Evolutionary conservation across 2,888 invertebrate species (phyloP).

Genomic region (Endomychus coccineus): DNA sequence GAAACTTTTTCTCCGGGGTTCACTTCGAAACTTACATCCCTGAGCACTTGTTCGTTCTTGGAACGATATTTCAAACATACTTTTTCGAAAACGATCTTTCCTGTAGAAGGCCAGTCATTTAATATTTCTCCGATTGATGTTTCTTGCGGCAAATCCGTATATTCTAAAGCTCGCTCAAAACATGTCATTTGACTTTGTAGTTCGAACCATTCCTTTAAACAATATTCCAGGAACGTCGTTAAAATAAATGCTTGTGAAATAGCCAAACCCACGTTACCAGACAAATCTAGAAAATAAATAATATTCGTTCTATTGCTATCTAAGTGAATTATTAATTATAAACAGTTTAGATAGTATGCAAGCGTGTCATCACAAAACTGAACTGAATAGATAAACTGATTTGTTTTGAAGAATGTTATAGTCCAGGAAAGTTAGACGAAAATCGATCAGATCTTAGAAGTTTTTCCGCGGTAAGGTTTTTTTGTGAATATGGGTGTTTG

Average conservation of each 20-base stretch:
- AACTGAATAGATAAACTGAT: too few relatives aligned
- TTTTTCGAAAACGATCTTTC: constrained; percentile 50
- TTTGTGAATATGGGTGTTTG: too few relatives aligned
- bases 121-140: constrained; percentile 43
- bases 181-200: constrained; percentile 74
- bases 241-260: constrained; percentile 73
- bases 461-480: too few relatives aligned
- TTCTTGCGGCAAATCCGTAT: constrained; percentile 45
- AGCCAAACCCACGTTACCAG: constrained; percentile 61
- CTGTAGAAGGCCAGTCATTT: constrained; percentile 53
- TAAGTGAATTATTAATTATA: too few relatives aligned
- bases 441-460: too few relatives aligned
- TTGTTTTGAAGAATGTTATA: too few relatives aligned
- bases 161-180: constrained; percentile 66
- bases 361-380: too few relatives aligned
- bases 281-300: constrained; percentile 6
- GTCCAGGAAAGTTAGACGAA: too few relatives aligned
- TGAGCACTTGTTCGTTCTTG: constrained; percentile 58
- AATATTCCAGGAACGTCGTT: constrained; percentile 58
- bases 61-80: constrained; percentile 66
- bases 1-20: constrained; percentile 66
- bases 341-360: too few relatives aligned
- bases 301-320: too few relatives aligned
- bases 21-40: constrained; percentile 59
- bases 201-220: constrained; percentile 78